phyloP scores from a whole-genome alignment of 2,888 invertebrate genomes.

The Polyommatus iphigenia region DNA sequence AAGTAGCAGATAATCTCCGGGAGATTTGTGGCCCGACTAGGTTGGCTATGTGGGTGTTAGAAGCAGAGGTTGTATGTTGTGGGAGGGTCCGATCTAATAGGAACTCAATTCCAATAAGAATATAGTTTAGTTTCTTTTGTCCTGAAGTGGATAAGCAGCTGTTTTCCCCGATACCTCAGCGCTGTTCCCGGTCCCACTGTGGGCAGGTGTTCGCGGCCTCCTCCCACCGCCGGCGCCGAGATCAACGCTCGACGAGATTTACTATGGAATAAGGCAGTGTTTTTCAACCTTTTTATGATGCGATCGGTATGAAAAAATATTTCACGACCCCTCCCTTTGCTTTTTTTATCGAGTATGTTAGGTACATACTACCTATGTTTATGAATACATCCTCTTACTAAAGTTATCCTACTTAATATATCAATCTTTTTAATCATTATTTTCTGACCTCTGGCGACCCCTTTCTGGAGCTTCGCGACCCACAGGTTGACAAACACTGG shows the following conservation, averaged over 20 bases:
- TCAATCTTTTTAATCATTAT: too few species aligned
- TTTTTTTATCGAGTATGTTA: too few species aligned
- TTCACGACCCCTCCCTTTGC: too few species aligned
- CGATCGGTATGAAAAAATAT: too few species aligned
- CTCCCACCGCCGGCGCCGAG: slow-evolving; percentile 75
- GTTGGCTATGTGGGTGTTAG: slow-evolving; percentile 51
- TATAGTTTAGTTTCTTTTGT: slow-evolving; percentile 52
- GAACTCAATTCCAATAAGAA: slow-evolving; percentile 47
- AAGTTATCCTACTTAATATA: too few species aligned
- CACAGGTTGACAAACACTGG: slow-evolving; percentile 28
- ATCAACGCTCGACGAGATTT: slow-evolving; percentile 77
- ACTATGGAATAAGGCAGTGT: slow-evolving; percentile 50
- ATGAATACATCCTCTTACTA: too few species aligned
- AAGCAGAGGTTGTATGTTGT: slow-evolving; percentile 30
- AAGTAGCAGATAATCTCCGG: slow-evolving; percentile 73
- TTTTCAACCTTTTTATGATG: too few species aligned
- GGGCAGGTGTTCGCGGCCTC: slow-evolving; percentile 78
- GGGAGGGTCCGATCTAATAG: slow-evolving; percentile 38
- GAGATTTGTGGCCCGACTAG: slow-evolving; percentile 74
- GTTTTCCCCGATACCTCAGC: slow-evolving; percentile 47
- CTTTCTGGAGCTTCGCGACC: too few species aligned
- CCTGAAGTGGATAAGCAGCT: slow-evolving; percentile 42
- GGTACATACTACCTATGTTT: too few species aligned
- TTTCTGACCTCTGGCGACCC: too few species aligned
- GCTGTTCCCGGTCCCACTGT: slow-evolving; percentile 73